These are phyloP conservation scores for Anguilla anguilla DNA, from an alignment of 2,797 vertebrate genomes.

Conservation along the genomic window DNA sequence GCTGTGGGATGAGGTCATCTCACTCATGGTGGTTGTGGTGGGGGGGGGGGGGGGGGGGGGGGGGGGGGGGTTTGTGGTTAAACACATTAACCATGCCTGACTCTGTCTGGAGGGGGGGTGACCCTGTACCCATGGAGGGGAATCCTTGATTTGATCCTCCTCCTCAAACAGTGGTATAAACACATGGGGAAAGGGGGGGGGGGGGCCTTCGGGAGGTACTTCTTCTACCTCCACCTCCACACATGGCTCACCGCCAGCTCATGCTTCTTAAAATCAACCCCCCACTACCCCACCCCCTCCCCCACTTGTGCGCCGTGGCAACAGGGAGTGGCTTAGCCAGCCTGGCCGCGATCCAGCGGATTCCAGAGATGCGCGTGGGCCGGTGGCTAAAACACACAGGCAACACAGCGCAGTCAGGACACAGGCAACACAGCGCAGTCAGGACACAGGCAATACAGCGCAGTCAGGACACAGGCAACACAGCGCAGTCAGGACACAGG, in stretches of 20 bases:
- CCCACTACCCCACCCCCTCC: too few species aligned
- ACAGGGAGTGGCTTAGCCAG: not conserved
- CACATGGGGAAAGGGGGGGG: not conserved
- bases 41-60: constrained; percentile 5
- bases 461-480: too few species aligned
- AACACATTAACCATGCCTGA: constrained; percentile 18
- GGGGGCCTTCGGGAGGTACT: not conserved
- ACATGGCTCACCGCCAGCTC: not conserved
- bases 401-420: not conserved
- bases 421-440: not conserved
- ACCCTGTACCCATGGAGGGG: not conserved
- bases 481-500: too few species aligned
- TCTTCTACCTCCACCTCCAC: not conserved
- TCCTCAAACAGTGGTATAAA: not conserved
- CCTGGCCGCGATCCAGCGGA: not conserved
- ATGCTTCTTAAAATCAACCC: not conserved
- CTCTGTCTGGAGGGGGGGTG: not conserved
- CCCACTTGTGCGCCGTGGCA: too few species aligned
- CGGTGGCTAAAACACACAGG: not conserved
- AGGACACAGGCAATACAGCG: too few species aligned
- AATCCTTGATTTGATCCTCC: not conserved
- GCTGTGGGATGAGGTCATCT: constrained; percentile 14
- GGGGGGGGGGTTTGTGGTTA: constrained; percentile 13
- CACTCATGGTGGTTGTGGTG: not conserved
- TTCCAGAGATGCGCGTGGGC: not conserved